phyloP scores from a whole-genome alignment of 1,140 invertebrate species.

The Caenorhabditis remanei region DNA sequence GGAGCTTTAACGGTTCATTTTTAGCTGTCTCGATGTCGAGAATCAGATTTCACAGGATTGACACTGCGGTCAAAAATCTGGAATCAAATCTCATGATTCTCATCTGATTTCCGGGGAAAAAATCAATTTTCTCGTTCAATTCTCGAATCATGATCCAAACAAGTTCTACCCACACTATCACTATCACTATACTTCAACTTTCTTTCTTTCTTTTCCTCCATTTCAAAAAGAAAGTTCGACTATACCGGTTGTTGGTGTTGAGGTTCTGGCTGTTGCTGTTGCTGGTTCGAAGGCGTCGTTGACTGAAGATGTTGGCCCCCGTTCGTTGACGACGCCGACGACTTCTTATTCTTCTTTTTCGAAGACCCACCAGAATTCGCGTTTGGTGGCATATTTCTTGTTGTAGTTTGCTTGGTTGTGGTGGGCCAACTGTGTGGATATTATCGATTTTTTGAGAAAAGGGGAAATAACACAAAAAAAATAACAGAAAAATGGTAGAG shows the following conservation, averaged over 20 bases:
- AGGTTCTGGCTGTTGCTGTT: not conserved
- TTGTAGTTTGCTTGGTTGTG: too few species aligned
- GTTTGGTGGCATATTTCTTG: constrained; percentile 10
- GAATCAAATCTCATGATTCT: too few species aligned
- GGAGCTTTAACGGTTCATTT: too few species aligned
- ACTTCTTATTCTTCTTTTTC: constrained; percentile 34
- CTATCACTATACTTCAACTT: too few species aligned
- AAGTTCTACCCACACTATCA: too few species aligned
- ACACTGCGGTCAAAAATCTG: too few species aligned
- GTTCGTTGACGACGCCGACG: not conserved
- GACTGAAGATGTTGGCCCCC: not conserved
- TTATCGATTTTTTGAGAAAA: not conserved
- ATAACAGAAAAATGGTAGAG: not conserved
- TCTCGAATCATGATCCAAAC: too few species aligned
- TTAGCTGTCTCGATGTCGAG: too few species aligned
- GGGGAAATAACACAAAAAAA: not conserved
- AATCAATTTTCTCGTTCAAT: too few species aligned
- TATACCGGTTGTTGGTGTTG: constrained; percentile 4
- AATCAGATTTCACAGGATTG: too few species aligned
- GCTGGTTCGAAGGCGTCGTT: not conserved
- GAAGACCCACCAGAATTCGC: not conserved
- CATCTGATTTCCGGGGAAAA: too few species aligned
- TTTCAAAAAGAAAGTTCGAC: not conserved
- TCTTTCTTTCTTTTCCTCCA: too few species aligned
- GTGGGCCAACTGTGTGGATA: not conserved